Conservation (phyloP, 2,113 vertebrate genomes). For the Silurus asotus region DNA sequence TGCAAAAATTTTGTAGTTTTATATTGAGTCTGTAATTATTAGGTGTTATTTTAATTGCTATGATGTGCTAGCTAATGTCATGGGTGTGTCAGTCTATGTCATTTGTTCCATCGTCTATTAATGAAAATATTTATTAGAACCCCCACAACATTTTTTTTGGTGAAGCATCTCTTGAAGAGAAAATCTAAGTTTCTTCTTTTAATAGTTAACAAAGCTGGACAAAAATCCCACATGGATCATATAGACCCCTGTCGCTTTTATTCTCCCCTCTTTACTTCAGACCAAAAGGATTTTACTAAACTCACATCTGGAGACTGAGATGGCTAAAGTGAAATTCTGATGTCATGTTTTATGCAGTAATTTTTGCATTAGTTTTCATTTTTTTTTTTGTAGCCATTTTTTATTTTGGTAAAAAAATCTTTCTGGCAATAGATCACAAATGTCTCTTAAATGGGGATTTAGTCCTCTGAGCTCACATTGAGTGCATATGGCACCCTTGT, state of each 20-base stretch:
- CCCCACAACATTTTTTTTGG: neutral
- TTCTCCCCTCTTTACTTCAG: neutral
- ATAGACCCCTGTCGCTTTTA: neutral
- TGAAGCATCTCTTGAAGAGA: neutral
- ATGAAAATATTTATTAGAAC: neutral
- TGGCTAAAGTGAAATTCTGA: neutral
- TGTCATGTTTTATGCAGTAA: neutral
- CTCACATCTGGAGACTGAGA: neutral
- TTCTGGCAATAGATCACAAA: slow-evolving; percentile 34
- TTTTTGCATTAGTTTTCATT: neutral
- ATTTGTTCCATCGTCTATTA: neutral
- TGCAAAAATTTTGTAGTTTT: neutral
- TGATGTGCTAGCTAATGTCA: neutral
- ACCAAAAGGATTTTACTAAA: neutral
- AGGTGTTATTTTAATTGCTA: neutral
- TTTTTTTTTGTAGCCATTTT: neutral
- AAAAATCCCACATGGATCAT: neutral
- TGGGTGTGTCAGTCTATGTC: neutral
- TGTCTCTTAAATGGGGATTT: slow-evolving; percentile 73
- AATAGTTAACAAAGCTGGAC: neutral
- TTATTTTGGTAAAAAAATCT: neutral
- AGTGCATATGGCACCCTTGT: slow-evolving; percentile 72
- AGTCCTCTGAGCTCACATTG: slow-evolving; percentile 71
- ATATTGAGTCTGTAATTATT: neutral
- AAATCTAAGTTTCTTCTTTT: neutral